A percentile compares a stretch with the other conserved stretches of the same genome.
These are phyloP conservation scores for Rhodophaea formosa DNA, from an alignment of 2,888 invertebrate genomes.

Conservation along the genomic window DNA sequence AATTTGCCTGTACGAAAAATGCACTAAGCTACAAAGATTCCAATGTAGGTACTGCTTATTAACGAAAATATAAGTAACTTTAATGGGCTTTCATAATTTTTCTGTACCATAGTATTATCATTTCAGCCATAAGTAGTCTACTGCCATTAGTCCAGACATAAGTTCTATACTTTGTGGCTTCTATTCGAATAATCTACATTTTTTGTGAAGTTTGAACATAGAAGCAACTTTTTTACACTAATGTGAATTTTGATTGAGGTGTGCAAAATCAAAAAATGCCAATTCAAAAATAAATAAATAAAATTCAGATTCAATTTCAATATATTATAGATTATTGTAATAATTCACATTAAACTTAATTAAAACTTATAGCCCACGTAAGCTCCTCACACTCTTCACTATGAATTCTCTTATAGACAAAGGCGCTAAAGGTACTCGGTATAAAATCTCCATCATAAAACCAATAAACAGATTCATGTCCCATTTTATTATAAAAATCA, in stretches of 20 bases:
- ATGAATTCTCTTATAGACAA: conserved; percentile 69
- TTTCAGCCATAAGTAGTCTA: no score
- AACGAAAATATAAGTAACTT: no score
- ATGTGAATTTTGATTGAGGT: conserved; percentile 37
- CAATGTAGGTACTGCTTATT: no score
- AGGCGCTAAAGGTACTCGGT: conserved; percentile 80
- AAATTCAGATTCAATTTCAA: conserved; percentile 81
- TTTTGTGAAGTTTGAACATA: no score
- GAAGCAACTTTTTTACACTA: background rate
- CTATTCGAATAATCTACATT: no score
- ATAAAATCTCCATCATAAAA: conserved; percentile 80
- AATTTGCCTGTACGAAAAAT: no score
- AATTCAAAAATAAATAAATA: conserved; percentile 77
- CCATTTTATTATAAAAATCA: conserved; percentile 82
- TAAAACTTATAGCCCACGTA: conserved; percentile 79
- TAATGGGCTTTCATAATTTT: no score
- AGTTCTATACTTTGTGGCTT: no score
- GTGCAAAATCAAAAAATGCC: conserved; percentile 63
- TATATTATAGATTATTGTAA: conserved; percentile 82
- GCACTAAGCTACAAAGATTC: no score
- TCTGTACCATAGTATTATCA: no score
- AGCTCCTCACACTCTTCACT: conserved; percentile 77
- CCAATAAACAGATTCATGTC: conserved; percentile 81
- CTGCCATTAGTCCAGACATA: no score
- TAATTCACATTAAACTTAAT: conserved; percentile 81